A percentile compares a stretch with the other conserved stretches of the same genome.
Conservation (phyloP, 2,113 vertebrate species). For the Macquaria australasica region DNA sequence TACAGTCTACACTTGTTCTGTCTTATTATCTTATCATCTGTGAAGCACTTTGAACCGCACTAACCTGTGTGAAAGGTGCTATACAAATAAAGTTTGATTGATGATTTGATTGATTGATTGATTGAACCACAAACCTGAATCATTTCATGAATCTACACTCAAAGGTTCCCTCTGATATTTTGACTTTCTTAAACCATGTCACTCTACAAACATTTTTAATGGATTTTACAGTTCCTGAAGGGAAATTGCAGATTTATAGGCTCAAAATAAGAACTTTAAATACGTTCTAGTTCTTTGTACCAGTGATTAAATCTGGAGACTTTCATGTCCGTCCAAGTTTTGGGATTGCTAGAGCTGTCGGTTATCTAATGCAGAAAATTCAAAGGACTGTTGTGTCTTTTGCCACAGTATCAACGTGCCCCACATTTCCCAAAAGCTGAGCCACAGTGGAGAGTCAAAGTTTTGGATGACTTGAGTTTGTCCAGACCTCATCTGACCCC, state of each 20-base stretch:
- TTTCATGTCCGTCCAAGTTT: background rate
- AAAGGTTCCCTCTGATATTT: background rate
- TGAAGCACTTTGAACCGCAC: too few relatives aligned
- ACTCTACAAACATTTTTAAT: background rate
- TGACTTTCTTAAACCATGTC: background rate
- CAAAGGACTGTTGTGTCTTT: background rate
- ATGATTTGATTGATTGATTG: too few relatives aligned
- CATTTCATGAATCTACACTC: background rate
- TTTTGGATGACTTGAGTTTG: background rate
- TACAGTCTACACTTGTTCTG: too few relatives aligned
- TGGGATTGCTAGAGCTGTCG: background rate
- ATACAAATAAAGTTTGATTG: too few relatives aligned
- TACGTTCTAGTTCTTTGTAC: background rate
- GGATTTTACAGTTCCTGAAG: background rate
- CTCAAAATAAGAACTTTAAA: background rate
- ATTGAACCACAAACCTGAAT: rapidly evolving
- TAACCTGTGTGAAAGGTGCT: too few relatives aligned
- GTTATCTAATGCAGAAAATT: background rate
- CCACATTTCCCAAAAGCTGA: background rate
- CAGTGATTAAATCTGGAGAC: background rate
- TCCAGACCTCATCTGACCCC: background rate
- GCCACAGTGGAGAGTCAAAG: background rate
- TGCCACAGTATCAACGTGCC: background rate
- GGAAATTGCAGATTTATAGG: background rate
- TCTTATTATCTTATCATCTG: too few relatives aligned